Evolutionary conservation across 2,797 vertebrate genomes (phyloP).

Genomic region (Microctenopoma steveboyesi): DNA sequence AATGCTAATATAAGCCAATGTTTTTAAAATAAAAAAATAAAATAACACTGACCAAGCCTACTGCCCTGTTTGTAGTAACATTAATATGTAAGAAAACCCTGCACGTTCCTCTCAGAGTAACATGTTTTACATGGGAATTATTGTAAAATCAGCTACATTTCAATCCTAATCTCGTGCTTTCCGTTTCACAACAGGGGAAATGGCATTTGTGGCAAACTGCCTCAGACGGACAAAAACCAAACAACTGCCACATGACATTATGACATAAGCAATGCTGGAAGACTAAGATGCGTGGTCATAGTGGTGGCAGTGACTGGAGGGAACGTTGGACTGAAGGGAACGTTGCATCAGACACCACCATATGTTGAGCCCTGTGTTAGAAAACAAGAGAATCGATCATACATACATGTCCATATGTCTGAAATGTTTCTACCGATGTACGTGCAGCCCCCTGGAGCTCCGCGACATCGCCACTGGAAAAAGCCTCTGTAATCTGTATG

Average conservation of each 20-base stretch:
- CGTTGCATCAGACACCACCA: not conserved
- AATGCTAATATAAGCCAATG: constrained; percentile 59
- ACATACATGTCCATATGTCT: not conserved
- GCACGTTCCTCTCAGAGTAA: constrained; percentile 37
- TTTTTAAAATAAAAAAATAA: constrained; percentile 17
- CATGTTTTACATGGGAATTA: constrained; percentile 19
- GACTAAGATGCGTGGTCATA: constrained; percentile 39
- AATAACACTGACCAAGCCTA: constrained; percentile 9
- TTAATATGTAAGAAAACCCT: constrained; percentile 18
- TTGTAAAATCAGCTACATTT: not conserved
- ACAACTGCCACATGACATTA: constrained; percentile 7
- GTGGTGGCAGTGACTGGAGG: constrained; percentile 17
- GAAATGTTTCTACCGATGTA: constrained; percentile 43
- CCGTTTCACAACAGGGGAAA: constrained; percentile 17
- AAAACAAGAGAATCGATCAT: not conserved
- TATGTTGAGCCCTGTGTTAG: constrained; percentile 5
- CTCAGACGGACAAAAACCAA: not conserved
- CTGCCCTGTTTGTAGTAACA: constrained; percentile 23
- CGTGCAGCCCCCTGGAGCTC: constrained; percentile 18
- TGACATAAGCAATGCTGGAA: constrained; percentile 51
- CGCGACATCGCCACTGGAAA: not conserved
- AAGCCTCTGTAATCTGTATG: constrained; percentile 1
- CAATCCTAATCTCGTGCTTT: constrained; percentile 20
- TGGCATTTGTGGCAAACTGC: constrained; percentile 3
- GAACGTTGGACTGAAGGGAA: not conserved